phyloP scores from a whole-genome alignment of 2,113 vertebrate genomes.

The Lethenteron reissneri region DNA sequence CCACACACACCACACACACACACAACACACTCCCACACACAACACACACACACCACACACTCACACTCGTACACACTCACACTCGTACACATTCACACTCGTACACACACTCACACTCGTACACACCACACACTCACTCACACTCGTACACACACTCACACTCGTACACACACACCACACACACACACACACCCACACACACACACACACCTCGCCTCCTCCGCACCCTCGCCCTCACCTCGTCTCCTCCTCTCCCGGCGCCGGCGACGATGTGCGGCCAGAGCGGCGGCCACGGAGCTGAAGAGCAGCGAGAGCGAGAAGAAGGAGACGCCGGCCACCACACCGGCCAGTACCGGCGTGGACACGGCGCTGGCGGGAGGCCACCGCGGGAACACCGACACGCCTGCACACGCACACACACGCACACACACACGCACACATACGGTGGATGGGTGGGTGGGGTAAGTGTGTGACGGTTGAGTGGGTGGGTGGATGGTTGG shows the following conservation, averaged over 20 bases:
- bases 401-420: constrained; percentile 28
- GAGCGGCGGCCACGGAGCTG: constrained; percentile 46
- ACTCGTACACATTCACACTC: no score
- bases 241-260: constrained; percentile 30
- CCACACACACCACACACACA: no score
- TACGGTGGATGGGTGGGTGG: neutral
- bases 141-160: no score
- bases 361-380: constrained; percentile 42
- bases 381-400: constrained; percentile 55
- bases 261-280: constrained; percentile 20
- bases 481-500: no score
- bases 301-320: constrained; percentile 54
- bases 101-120: no score
- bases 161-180: no score
- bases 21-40: no score
- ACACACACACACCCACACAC: no score
- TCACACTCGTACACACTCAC: no score
- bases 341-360: constrained; percentile 51
- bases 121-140: no score
- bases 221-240: constrained; percentile 14
- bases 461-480: no score
- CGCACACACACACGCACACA: constrained; percentile 10
- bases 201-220: constrained; percentile 24
- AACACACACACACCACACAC: no score
- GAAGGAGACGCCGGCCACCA: constrained; percentile 66